Conservation (phyloP, 2,113 vertebrate species). For the Gymnogyps californianus region DNA sequence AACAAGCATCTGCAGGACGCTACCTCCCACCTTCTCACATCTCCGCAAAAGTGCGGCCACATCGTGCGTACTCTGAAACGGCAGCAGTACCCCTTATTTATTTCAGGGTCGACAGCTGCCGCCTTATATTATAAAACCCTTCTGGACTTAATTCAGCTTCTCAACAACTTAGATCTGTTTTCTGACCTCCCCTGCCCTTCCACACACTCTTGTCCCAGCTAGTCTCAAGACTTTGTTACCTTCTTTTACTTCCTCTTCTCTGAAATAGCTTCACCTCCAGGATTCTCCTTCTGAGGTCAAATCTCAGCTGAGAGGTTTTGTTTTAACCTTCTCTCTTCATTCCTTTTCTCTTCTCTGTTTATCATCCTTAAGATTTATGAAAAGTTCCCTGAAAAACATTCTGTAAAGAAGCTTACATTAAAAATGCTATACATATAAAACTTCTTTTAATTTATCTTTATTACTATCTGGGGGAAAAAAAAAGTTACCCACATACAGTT, state of each 20-base stretch:
- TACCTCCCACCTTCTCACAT: neutral
- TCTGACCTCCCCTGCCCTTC: neutral
- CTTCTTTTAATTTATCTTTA: neutral
- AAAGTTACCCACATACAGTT: neutral
- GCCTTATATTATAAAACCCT: neutral
- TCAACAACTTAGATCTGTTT: neutral
- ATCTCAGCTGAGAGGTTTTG: neutral
- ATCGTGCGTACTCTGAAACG: rapidly evolving
- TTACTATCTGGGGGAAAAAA: rapidly evolving
- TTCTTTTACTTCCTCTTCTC: constrained; percentile 10
- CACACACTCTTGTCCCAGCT: neutral
- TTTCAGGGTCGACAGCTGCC: neutral
- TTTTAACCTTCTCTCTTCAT: constrained; percentile 48
- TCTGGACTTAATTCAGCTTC: neutral
- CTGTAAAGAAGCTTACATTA: constrained; percentile 8
- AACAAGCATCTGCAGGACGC: neutral
- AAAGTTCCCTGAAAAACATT: constrained; percentile 39
- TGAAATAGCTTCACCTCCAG: neutral
- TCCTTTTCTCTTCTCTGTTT: constrained; percentile 47
- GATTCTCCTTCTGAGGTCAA: constrained; percentile 19
- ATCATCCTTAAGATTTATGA: constrained; percentile 11
- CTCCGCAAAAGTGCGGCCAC: neutral
- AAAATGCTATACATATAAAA: neutral
- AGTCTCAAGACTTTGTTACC: neutral
- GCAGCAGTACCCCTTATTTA: neutral